A percentile compares a stretch with the other conserved stretches of the same genome.
phyloP scores from a whole-genome alignment of 1,140 invertebrate genomes.

The Drosophila auraria region DNA sequence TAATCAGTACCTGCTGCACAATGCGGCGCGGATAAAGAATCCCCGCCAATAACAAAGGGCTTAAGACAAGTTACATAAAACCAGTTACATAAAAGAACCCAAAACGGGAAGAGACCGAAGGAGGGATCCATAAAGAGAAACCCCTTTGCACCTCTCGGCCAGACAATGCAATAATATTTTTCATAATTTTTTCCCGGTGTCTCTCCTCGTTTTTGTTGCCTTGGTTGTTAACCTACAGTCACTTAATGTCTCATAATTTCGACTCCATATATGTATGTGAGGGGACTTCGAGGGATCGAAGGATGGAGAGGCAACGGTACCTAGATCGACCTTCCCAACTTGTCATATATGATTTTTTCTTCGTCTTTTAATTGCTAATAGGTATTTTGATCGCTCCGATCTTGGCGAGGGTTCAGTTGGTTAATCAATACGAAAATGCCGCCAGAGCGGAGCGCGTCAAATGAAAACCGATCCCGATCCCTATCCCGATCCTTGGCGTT shows the following conservation, averaged over 20 bases:
- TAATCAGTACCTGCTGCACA: slow-evolving; percentile 43
- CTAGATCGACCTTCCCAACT: slow-evolving; percentile 53
- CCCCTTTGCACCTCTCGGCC: slow-evolving; percentile 49
- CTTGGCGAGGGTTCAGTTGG: slow-evolving; percentile 33
- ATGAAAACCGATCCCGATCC: slow-evolving; percentile 76
- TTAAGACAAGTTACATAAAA: slow-evolving; percentile 68
- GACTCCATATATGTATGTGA: slow-evolving; percentile 34
- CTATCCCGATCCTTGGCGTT: slow-evolving; percentile 66
- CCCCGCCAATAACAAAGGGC: slow-evolving; percentile 31
- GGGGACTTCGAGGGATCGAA: slow-evolving; percentile 26
- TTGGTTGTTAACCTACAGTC: slow-evolving; percentile 63
- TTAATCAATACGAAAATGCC: slow-evolving; percentile 64
- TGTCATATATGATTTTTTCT: slow-evolving; percentile 62
- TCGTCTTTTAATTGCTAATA: slow-evolving; percentile 76
- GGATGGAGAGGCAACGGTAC: slow-evolving; percentile 32
- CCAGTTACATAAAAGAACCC: slow-evolving; percentile 71
- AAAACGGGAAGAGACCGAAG: slow-evolving; percentile 27
- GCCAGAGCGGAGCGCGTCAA: slow-evolving; percentile 67
- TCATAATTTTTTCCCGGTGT: slow-evolving; percentile 72
- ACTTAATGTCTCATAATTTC: slow-evolving; percentile 82
- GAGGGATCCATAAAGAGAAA: slow-evolving; percentile 46
- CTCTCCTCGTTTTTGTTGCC: slow-evolving; percentile 4
- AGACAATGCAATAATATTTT: slow-evolving; percentile 82
- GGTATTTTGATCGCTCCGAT: slow-evolving; percentile 72
- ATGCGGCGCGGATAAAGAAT: slow-evolving; percentile 30